Evolutionary conservation across 2,797 vertebrate species (phyloP).

Genomic region (Staurois parvus): DNA sequence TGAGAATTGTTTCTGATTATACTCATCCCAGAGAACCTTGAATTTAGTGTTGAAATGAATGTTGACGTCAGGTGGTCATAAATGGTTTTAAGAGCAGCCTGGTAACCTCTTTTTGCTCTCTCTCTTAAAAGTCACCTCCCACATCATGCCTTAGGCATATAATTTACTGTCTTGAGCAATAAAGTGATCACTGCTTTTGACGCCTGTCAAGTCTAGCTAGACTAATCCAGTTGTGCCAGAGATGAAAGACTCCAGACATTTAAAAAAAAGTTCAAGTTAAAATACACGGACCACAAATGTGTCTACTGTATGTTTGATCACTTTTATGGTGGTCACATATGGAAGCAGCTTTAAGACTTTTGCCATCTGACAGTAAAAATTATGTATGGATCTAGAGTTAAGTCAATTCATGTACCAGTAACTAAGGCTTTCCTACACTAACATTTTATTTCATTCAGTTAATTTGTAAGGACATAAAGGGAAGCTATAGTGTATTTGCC

Average conservation of each 20-base stretch:
- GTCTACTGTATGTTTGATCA: constrained; percentile 7
- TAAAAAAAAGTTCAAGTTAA: constrained; percentile 22
- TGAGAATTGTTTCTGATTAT: background rate
- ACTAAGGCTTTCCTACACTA: background rate
- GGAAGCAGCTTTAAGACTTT: background rate
- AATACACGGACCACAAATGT: constrained; percentile 9
- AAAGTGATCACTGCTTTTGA: constrained; percentile 47
- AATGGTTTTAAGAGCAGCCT: constrained; percentile 11
- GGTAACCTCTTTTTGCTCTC: constrained; percentile 29
- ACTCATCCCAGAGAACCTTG: background rate
- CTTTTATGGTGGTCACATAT: background rate
- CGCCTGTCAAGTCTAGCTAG: constrained; percentile 19
- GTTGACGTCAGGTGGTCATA: constrained; percentile 30
- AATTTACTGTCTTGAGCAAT: constrained; percentile 44
- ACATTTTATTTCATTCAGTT: background rate
- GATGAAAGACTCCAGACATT: constrained; percentile 37
- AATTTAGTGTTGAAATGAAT: constrained; percentile 28
- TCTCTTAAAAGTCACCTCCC: constrained; percentile 23
- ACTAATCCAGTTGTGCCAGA: constrained; percentile 23
- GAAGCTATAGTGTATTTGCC: too few relatives aligned
- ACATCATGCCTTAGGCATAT: constrained; percentile 42
- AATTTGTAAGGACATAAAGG: too few relatives aligned
- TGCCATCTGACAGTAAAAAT: background rate
- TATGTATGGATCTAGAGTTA: background rate
- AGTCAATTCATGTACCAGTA: background rate